Conservation (phyloP, 2,797 vertebrate genomes). For the Micropoecilia bifurca region DNA sequence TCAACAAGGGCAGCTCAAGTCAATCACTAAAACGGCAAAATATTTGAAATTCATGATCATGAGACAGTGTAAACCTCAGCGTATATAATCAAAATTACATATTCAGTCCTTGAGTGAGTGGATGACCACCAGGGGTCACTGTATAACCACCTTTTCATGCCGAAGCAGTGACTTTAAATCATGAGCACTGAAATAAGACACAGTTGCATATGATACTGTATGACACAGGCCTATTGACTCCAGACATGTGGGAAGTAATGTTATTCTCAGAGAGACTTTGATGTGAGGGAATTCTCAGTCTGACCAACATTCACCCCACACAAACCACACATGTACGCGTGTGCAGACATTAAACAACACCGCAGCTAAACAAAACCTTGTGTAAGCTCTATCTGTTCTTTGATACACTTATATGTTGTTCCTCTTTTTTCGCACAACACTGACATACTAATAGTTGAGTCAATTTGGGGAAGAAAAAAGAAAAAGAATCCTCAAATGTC, state of each 20-base stretch:
- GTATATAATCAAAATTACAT: background rate
- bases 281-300: constrained; percentile 29
- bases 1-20: background rate
- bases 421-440: constrained; percentile 2
- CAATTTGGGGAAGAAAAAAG: background rate
- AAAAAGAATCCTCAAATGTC: background rate
- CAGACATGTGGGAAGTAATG: constrained; percentile 15
- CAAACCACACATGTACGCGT: background rate
- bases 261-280: constrained; percentile 24
- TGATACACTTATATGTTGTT: constrained; percentile 14
- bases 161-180: background rate
- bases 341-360: constrained; percentile 3
- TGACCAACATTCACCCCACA: constrained; percentile 18
- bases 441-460: constrained; percentile 4
- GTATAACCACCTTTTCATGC: constrained; percentile 25
- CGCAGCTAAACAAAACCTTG: background rate
- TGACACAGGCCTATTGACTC: constrained; percentile 43
- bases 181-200: constrained; percentile 26
- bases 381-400: constrained; percentile 18
- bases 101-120: background rate
- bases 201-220: constrained; percentile 24
- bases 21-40: background rate
- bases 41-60: background rate
- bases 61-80: background rate
- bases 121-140: constrained; percentile 67